A percentile compares a stretch with the other conserved stretches of the same genome.
phyloP scores from a whole-genome alignment of 2,797 vertebrate genomes.

The Hydrophis major region DNA sequence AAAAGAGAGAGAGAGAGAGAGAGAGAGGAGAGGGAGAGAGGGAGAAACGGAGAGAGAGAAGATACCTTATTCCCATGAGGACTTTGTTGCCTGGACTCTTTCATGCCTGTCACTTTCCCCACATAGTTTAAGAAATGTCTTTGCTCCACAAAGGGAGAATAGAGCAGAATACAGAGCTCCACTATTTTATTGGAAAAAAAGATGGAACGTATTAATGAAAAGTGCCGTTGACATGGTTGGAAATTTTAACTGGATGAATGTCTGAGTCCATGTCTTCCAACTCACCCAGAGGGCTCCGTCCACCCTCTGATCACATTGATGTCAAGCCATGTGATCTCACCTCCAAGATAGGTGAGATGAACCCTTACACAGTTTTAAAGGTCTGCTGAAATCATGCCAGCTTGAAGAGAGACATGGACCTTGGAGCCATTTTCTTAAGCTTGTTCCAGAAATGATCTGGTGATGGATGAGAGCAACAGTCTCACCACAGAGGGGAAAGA shows the following conservation, averaged over 20 bases:
- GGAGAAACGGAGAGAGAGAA: accelerated
- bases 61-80: too few species aligned
- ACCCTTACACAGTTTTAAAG: not conserved
- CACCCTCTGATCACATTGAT: not conserved
- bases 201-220: too few species aligned
- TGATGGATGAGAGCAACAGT: not conserved
- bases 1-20: not conserved
- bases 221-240: too few species aligned
- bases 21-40: not conserved
- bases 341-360: not conserved
- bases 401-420: not conserved
- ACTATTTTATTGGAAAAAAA: too few species aligned
- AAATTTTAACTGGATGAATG: not conserved
- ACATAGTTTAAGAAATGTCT: too few species aligned
- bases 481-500: not conserved
- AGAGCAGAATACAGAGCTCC: too few species aligned
- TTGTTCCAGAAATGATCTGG: not conserved
- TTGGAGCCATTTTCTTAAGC: not conserved
- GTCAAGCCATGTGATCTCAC: not conserved
- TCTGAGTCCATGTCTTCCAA: not conserved
- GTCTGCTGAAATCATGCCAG: not conserved
- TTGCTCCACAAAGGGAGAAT: too few species aligned
- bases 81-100: too few species aligned
- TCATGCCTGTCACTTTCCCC: too few species aligned
- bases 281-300: not conserved